Evolutionary conservation across 2,797 vertebrate species (phyloP).

Genomic region (Schizothorax lantsangensis): DNA sequence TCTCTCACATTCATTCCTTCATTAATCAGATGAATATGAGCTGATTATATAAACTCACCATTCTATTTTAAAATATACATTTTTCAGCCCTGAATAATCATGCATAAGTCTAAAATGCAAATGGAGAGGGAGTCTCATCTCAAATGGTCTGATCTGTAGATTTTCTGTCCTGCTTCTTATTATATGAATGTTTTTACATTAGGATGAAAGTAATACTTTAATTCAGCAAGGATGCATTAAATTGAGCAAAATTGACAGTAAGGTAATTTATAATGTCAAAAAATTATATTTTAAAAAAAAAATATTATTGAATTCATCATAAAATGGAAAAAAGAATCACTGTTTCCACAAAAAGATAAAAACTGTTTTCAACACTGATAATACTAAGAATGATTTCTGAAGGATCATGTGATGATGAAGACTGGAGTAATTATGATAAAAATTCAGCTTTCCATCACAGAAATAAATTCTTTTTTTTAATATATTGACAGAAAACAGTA

Average conservation of each 20-base stretch:
- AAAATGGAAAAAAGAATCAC: not conserved
- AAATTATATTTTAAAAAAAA: not conserved
- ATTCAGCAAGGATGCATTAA: not conserved
- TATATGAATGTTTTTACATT: slow-evolving; percentile 16
- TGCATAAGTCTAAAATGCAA: slow-evolving; percentile 56
- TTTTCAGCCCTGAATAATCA: not conserved
- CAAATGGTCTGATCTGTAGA: slow-evolving; percentile 39
- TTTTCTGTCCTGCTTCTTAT: slow-evolving; percentile 3
- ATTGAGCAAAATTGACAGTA: not conserved
- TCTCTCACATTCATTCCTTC: slow-evolving; percentile 36
- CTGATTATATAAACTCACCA: not conserved
- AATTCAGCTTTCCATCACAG: not conserved
- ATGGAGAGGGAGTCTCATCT: slow-evolving; percentile 55
- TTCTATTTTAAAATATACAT: slow-evolving; percentile 20
- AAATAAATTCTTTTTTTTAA: not conserved
- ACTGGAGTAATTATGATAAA: not conserved
- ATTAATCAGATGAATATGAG: slow-evolving; percentile 31
- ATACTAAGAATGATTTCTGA: not conserved
- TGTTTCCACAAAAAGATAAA: not conserved
- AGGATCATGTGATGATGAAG: not conserved
- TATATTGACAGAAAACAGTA: not conserved
- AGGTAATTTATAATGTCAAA: not conserved
- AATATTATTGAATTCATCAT: not conserved
- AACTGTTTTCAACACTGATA: not conserved
- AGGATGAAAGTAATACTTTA: not conserved